phyloP scores from a whole-genome alignment of 2,113 vertebrate genomes.

The Zapus hudsonius region DNA sequence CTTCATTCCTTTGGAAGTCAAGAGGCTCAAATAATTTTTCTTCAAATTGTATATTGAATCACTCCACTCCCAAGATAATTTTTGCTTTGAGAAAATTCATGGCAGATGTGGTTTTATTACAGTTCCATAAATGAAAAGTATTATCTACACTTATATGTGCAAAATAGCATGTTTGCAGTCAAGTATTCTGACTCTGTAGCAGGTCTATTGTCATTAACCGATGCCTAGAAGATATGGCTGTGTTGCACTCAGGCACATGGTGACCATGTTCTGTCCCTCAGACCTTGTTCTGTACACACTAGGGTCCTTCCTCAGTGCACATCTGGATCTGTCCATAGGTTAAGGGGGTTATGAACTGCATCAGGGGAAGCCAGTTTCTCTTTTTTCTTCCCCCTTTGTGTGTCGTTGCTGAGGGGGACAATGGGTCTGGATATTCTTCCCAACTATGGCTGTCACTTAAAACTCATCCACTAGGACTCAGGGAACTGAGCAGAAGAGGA shows the following conservation, averaged over 20 bases:
- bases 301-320: too few relatives aligned
- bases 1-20: constrained; percentile 69
- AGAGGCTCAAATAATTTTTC: constrained; percentile 71
- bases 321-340: too few relatives aligned
- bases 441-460: too few relatives aligned
- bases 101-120: constrained; percentile 33
- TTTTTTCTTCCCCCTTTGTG: too few relatives aligned
- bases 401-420: too few relatives aligned
- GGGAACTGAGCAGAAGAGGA: too few relatives aligned
- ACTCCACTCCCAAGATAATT: constrained; percentile 46
- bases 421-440: too few relatives aligned
- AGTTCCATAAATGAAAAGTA: constrained; percentile 42
- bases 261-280: not conserved
- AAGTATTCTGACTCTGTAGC: not conserved
- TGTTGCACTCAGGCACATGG: not conserved
- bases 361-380: too few relatives aligned
- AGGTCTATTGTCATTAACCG: not conserved
- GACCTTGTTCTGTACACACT: not conserved
- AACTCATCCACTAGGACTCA: too few relatives aligned
- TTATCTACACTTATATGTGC: not conserved
- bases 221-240: not conserved
- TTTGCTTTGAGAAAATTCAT: constrained; percentile 17
- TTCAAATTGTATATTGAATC: constrained; percentile 61
- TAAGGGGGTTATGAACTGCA: too few relatives aligned
- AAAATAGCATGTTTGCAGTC: not conserved